phyloP scores from a whole-genome alignment of 2,888 invertebrate species.

The Drosophila phalerata region DNA sequence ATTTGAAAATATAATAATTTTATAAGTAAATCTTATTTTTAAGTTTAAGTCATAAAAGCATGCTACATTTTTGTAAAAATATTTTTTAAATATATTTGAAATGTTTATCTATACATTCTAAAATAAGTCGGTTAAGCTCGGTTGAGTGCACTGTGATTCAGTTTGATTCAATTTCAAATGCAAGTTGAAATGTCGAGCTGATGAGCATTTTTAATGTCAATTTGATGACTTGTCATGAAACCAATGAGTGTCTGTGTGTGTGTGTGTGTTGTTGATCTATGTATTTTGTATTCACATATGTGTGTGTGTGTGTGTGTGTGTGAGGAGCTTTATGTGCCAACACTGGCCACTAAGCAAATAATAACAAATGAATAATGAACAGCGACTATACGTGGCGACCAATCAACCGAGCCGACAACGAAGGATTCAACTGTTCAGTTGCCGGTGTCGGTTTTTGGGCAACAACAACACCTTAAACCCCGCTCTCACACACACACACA shows the following conservation, averaged over 20 bases:
- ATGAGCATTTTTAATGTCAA: slow-evolving; percentile 52
- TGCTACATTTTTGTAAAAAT: too few species aligned
- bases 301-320: slow-evolving; percentile 11
- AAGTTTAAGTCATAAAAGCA: too few species aligned
- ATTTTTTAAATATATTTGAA: too few species aligned
- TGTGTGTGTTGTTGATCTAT: background rate
- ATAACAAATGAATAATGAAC: slow-evolving; percentile 66
- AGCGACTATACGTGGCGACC: slow-evolving; percentile 35
- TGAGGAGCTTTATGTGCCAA: slow-evolving; percentile 31
- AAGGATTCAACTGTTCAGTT: slow-evolving; percentile 36
- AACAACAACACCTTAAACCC: slow-evolving; percentile 4
- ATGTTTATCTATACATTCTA: background rate
- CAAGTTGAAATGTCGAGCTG: slow-evolving; percentile 2
- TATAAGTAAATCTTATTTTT: too few species aligned
- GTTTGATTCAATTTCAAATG: slow-evolving; percentile 3
- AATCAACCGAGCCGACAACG: slow-evolving; percentile 37
- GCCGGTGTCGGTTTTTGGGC: slow-evolving; percentile 36
- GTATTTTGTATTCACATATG: background rate
- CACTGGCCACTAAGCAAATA: slow-evolving; percentile 58
- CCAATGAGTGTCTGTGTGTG: slow-evolving; percentile 8
- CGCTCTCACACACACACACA: slow-evolving; percentile 3
- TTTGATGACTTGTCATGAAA: slow-evolving; percentile 44
- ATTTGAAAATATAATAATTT: too few species aligned
- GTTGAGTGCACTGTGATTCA: background rate
- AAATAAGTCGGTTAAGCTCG: background rate